Evolutionary conservation across 2,888 invertebrate genomes (phyloP), one percentile per base, ranked within the genome.

Genomic region (Apamea epomidion): DNA sequence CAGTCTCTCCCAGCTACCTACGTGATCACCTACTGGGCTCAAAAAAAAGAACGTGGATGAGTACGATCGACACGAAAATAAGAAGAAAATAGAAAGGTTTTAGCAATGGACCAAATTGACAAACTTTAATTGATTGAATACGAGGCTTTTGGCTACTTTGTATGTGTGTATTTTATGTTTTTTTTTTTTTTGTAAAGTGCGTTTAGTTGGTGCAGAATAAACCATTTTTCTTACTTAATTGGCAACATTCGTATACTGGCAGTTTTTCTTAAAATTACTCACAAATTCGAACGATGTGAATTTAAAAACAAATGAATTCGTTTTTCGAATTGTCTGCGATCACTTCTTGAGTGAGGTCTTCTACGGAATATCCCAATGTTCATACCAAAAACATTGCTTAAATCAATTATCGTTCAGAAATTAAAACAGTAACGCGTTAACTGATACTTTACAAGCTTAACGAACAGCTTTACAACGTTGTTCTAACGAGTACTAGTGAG

Each of bases 401-500:
- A 3, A 45, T 54, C 10, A 62, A 64, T 64, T 12, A 51, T 18
- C 10, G 2, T 48, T 69, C 25, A 37, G 32, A 21, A 14, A 48
- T 51, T 42, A 37, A 25, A 80, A 68, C 58, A 58, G 54, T 48
- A 10, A 68, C 37, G 58, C 29, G 37, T 18, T 54, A 37, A n/a
- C 25, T 12, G 37, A 48, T 8, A 65, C 21, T 69, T 54, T 51
- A 29, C 70, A 51, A 80, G 65, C 79, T 67, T 67, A 45, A 12
- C 21, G 18, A 65, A 42, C 48, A 69, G 54, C 45, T 78, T 68
- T 60, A 67, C 58, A 74, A 65, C 74, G 54, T 70, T 45, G 74
- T 68, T 83, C 88, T 87, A 89, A 82, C 64, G 58, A 77, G 73
- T 45, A 62, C 67, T 45, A 58, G 76, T 86, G 74, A 82, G 60